Base-by-base conservation (phyloP, 2,888 invertebrate genomes). In the Noctua pronuba region DNA sequence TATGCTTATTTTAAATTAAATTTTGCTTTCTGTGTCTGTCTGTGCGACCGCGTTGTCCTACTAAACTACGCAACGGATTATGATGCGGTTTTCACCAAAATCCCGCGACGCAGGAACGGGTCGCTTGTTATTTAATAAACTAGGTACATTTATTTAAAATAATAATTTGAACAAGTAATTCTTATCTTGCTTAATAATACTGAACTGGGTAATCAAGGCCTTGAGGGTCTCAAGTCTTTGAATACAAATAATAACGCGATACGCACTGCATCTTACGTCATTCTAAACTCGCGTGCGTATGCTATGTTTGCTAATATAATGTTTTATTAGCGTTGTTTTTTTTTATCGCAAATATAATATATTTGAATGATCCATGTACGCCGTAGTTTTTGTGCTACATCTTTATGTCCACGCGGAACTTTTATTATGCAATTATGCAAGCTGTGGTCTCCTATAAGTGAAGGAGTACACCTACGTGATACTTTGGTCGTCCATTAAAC, bases 241-340 rank as follows among this genome's bases (percentile, higher is more conserved):
- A 82, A 67, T 65, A 65, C 38, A 64, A 81, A 77, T 68, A 66
- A 80, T 52, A 55, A 73, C 46, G 28, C 44, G 62, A 70, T 76
- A 86, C 75, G 82, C 78, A 77, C 73, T 75, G 46, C 38, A 74
- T 58, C 38, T 79, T 79, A 83, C 83, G 83, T 86, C 72, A 86
- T 74, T 35, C 11, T 31, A 62, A 85, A 66, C 73, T 83, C 44
- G 65, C 66, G 73, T 72, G 79, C 62, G 55, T 68, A n/a, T 72
- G 55, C n/a, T 13, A 58, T 73, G 67, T 84, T 84, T 76, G 60
- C n/a, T 13, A 65, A 75, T 77, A 38, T 67, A 41, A 0, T 41
- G 41, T 67, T 60, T 62, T 82, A 68, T 71, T 75, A 52, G 44
- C n/a, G 60, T 16, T 18, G 60, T 16, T 18, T 44, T 73, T 69